Evolutionary conservation across 1,140 invertebrate genomes (phyloP).

Genomic region (Hyposmocoma kahamanoa): DNA sequence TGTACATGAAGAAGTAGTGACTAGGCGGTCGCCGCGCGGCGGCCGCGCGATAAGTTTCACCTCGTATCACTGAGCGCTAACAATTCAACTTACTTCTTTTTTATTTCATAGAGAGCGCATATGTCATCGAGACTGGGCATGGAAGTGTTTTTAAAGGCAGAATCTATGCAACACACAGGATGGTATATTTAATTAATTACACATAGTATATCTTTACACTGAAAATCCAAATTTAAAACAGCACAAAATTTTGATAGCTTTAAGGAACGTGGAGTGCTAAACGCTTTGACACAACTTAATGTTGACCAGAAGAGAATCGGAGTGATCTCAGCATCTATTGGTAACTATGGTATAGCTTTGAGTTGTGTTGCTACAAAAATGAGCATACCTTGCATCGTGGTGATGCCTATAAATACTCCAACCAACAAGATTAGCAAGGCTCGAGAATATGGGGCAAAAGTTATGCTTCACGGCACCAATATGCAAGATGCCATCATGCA

Average conservation of each 20-base stretch:
- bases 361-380: constrained; percentile 82
- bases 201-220: too few species aligned
- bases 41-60: too few species aligned
- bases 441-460: constrained; percentile 79
- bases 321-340: constrained; percentile 85
- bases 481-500: constrained; percentile 40
- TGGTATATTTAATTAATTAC: too few species aligned
- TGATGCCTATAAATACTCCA: constrained; percentile 83
- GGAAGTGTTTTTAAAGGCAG: constrained; percentile 92
- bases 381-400: constrained; percentile 82
- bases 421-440: constrained; percentile 85
- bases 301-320: constrained; percentile 78
- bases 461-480: constrained; percentile 75
- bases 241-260: constrained; percentile 75
- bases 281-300: constrained; percentile 78
- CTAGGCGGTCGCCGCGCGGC: too few species aligned
- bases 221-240: too few species aligned
- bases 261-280: constrained; percentile 86
- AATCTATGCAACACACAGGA: constrained; percentile 91
- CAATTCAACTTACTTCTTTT: too few species aligned
- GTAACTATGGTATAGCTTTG: constrained; percentile 78
- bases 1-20: too few species aligned
- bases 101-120: constrained; percentile 69
- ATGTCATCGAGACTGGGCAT: constrained; percentile 84
- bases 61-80: too few species aligned